A percentile compares a stretch with the other conserved stretches of the same genome.
Evolutionary conservation across 2,797 vertebrate species (phyloP).

Genomic region (Limnodromus scolopaceus): DNA sequence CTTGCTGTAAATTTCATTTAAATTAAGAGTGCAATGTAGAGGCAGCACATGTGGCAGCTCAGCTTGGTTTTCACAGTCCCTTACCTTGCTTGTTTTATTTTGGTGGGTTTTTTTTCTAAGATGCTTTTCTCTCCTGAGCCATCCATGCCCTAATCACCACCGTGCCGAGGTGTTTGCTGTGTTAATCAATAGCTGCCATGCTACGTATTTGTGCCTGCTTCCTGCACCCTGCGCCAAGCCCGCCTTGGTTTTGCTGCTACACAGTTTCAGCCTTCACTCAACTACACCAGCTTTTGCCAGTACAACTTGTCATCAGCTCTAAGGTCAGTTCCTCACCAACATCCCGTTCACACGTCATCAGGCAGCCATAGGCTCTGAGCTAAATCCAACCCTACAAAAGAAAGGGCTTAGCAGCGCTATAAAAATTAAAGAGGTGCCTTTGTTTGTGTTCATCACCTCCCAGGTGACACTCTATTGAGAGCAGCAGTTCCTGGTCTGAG

Average conservation of each 20-base stretch:
- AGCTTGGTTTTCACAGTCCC: background rate
- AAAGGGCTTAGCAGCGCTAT: slow-evolving; percentile 35
- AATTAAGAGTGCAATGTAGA: background rate
- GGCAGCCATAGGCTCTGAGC: background rate
- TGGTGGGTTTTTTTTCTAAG: background rate
- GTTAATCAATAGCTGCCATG: background rate
- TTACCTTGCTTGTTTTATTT: background rate
- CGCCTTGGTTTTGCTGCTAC: background rate
- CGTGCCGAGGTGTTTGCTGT: background rate
- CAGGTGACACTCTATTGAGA: background rate
- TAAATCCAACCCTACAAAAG: slow-evolving; percentile 32
- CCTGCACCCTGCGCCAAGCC: background rate
- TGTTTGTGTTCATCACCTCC: slow-evolving; percentile 28
- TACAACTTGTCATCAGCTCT: slow-evolving; percentile 50
- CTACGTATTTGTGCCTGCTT: slow-evolving; percentile 3
- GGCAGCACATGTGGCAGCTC: background rate
- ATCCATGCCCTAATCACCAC: background rate
- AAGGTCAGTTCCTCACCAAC: background rate
- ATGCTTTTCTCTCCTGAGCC: background rate
- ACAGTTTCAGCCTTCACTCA: background rate
- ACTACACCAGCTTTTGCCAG: slow-evolving; percentile 16
- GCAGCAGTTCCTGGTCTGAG: background rate
- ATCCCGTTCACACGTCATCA: slow-evolving; percentile 50
- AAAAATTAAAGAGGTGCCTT: slow-evolving; percentile 42
- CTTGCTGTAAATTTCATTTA: slow-evolving; percentile 6